These are phyloP conservation scores for Hormiphora californensis DNA, from an alignment of 37 sponge, comb jelly and placozoan genomes.

Conservation along the genomic window DNA sequence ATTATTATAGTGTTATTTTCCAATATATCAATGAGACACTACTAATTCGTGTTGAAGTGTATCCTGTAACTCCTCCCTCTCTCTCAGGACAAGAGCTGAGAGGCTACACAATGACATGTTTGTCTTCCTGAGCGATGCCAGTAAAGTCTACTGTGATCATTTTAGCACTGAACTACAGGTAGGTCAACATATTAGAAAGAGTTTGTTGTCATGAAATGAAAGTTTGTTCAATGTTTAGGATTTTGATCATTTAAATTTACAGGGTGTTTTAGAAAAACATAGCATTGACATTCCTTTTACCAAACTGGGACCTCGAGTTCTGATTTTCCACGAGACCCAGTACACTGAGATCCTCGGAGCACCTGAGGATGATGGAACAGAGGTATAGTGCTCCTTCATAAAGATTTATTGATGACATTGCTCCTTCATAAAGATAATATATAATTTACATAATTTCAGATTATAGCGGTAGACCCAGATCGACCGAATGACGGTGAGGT, in stretches of 20 bases:
- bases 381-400: too few species aligned
- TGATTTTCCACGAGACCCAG: conserved; percentile 88
- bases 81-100: conserved; percentile 86
- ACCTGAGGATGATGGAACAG: too few species aligned
- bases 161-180: conserved; percentile 73
- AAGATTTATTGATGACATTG: too few species aligned
- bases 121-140: conserved; percentile 78
- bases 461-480: too few species aligned
- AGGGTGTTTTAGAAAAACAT: conserved; percentile 40
- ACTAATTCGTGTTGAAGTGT: too few species aligned
- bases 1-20: too few species aligned
- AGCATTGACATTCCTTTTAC: conserved; percentile 59
- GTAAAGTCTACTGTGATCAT: conserved; percentile 75
- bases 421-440: too few species aligned
- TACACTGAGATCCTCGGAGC: conserved; percentile 75
- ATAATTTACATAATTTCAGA: too few species aligned
- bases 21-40: too few species aligned
- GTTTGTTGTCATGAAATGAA: neutral
- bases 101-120: conserved; percentile 91
- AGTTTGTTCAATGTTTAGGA: neutral
- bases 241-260: neutral
- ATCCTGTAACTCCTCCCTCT: too few species aligned
- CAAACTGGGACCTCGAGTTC: conserved; percentile 73
- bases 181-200: conserved; percentile 56
- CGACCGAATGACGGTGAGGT: too few species aligned